phyloP scores from a whole-genome alignment of 2,797 vertebrate species.

The Sebastes reedi region DNA sequence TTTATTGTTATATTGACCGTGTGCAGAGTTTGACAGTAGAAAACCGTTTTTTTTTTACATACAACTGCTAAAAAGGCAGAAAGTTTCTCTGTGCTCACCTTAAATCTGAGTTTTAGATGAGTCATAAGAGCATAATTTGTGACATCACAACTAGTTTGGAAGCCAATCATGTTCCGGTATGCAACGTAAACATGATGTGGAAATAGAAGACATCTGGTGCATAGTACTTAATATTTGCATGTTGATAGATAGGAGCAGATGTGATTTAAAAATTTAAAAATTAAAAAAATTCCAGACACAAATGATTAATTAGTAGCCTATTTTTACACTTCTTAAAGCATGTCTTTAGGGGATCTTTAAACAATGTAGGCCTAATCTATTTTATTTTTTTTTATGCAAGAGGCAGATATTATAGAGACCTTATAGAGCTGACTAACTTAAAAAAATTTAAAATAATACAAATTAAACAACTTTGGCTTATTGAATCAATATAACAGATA shows the following conservation, averaged over 20 bases:
- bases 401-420: neutral
- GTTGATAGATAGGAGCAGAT: neutral
- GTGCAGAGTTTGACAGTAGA: neutral
- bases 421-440: neutral
- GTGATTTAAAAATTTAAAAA: too few species aligned
- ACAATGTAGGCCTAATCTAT: neutral
- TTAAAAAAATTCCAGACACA: neutral
- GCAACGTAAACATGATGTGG: neutral
- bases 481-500: neutral
- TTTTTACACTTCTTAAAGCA: neutral
- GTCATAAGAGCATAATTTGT: fast-evolving
- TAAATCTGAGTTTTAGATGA: neutral
- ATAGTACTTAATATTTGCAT: neutral
- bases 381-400: neutral
- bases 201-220: neutral
- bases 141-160: neutral
- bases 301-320: neutral
- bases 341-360: neutral
- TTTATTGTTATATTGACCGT: too few species aligned
- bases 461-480: neutral
- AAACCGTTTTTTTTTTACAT: neutral
- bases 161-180: neutral
- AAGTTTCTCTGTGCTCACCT: neutral
- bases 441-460: neutral
- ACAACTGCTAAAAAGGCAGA: fast-evolving